Base-by-base conservation (phyloP, 2,113 vertebrate species). In the Psettodes erumei region DNA sequence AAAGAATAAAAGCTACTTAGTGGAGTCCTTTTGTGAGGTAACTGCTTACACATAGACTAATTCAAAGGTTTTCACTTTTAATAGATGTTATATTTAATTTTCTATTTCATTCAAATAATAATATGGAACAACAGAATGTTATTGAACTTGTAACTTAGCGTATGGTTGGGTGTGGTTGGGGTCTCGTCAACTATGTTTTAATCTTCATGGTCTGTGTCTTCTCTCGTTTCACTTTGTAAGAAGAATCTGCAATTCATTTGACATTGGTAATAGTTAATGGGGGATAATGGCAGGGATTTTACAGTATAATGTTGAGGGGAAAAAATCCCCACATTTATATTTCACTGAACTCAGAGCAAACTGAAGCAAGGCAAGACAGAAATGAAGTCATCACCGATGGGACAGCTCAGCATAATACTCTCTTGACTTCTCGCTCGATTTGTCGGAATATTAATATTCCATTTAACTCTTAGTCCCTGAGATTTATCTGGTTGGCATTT, bases 401-500 rank as follows among this genome's bases (percentile, higher is more conserved):
- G 48, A 67, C 71, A 80, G 77, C 68, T 86, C 78, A 81, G 73
- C 38, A 30, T 58, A 84, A 78, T 79, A 81, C 79, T 75, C 81
- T 64, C 72, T 66, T 77, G 81, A 76, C 83, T 85, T 82, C 68
- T 79, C 79, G 78, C 84, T 83, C 67, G 2, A 83, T 88, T 88
- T 87, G 83, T 86, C 80, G 71, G 79, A 84, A 86, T 85, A 81
- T 87, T 86, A 85, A 87, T 79, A 76, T 71, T 77, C 62, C 71
- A 68, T 83, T 90, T 81, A 87, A 83, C 78, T 75, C 72, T 45
- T 69, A 42, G 73, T 82, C 73, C 70, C 79, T 81, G 71, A 84
- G 48, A 89, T 90, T 89, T 81, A 86, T 92, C 83, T 68, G 50
- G 43, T 73, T 87, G 84, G 72, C 86, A 85, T 89, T 90, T 87